Conservation (phyloP, 2,888 invertebrate species). For the Leucoma salicis region DNA sequence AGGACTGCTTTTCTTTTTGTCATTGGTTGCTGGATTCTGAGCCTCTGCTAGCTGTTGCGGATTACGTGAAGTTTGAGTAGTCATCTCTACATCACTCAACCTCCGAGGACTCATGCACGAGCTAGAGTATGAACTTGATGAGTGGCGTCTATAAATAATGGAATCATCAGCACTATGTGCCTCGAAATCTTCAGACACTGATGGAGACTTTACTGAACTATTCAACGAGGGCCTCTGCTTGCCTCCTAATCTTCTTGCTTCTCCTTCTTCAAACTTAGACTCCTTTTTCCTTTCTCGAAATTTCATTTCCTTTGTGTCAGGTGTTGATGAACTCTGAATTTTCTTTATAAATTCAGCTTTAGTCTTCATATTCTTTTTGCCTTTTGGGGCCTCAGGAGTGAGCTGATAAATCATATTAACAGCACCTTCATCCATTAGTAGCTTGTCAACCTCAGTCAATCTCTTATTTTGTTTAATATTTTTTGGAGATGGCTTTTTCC, state of each 20-base stretch:
- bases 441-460: conserved; percentile 87
- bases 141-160: conserved; percentile 90
- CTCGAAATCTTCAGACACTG: conserved; percentile 84
- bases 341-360: conserved; percentile 85
- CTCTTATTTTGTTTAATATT: conserved; percentile 78
- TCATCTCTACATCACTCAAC: conserved; percentile 75
- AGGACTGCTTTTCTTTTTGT: conserved; percentile 11
- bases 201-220: conserved; percentile 75
- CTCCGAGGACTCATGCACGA: conserved; percentile 85
- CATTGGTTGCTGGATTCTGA: conserved; percentile 21
- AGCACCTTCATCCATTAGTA: conserved; percentile 93
- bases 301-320: conserved; percentile 68
- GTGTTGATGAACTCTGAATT: conserved; percentile 77
- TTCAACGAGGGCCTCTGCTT: conserved; percentile 64
- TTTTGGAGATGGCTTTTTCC: conserved; percentile 75
- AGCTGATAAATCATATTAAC: conserved; percentile 92
- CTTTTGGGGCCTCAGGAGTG: conserved; percentile 81
- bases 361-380: conserved; percentile 74
- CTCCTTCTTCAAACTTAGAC: conserved; percentile 57
- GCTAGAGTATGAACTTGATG: conserved; percentile 91
- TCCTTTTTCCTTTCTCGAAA: conserved; percentile 80
- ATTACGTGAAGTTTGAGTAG: conserved; percentile 36
- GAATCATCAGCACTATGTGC: conserved; percentile 87
- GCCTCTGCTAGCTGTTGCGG: conserved; percentile 34
- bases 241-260: conserved; percentile 57